These are phyloP conservation scores for Anguilla anguilla DNA, from an alignment of 2,797 vertebrate genomes.

Conservation along the genomic window DNA sequence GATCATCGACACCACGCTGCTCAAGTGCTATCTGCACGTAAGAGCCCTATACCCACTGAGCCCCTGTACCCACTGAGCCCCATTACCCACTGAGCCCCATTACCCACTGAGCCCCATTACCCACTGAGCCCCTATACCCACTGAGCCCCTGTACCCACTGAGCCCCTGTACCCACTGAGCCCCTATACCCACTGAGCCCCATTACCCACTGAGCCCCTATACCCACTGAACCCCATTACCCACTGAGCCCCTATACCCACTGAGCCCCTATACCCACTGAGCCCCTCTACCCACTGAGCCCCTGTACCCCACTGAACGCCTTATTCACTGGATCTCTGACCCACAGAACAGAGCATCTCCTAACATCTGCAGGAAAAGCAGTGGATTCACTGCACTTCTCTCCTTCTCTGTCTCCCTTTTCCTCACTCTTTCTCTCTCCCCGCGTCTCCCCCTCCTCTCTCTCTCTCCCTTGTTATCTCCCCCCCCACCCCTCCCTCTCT, in stretches of 20 bases:
- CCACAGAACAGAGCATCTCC: no score
- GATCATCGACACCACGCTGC: conserved; percentile 95
- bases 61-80: background rate
- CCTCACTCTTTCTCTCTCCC: background rate
- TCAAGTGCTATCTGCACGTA: conserved; percentile 97
- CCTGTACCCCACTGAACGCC: no score
- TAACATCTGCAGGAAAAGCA: background rate
- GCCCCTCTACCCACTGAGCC: background rate
- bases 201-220: background rate
- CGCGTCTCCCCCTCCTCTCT: background rate
- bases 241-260: no score
- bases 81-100: background rate
- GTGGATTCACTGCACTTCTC: background rate
- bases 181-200: background rate
- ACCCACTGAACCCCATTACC: no score
- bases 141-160: background rate
- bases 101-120: background rate
- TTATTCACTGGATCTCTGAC: no score
- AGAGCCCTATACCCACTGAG: conserved; percentile 52
- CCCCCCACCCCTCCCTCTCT: background rate
- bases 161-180: background rate
- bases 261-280: no score
- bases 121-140: background rate
- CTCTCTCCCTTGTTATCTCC: background rate
- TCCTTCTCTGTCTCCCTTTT: no score